Conservation (phyloP, 2,888 invertebrate species). For the Melieria omissa region DNA sequence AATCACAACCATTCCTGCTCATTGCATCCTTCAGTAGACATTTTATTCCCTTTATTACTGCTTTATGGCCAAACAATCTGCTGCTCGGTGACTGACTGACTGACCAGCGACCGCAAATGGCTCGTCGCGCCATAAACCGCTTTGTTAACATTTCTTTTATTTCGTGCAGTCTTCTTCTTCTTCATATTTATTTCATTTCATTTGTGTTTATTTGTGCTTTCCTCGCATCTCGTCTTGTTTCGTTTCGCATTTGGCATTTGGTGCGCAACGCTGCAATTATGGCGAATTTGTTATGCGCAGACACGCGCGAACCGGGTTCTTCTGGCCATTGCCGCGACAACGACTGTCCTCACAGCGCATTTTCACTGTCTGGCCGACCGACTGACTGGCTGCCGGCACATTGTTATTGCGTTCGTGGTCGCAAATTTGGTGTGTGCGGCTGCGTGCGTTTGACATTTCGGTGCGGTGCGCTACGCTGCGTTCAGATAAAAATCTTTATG, state of each 20-base stretch:
- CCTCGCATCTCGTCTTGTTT: constrained; percentile 12
- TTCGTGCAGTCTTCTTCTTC: constrained; percentile 9
- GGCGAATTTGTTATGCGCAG: constrained; percentile 34
- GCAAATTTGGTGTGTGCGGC: background rate
- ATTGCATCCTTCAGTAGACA: too few relatives aligned
- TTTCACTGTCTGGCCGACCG: background rate
- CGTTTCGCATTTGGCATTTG: constrained; percentile 15
- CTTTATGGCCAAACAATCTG: too few relatives aligned
- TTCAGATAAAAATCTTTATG: constrained; percentile 40
- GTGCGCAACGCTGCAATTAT: constrained; percentile 17
- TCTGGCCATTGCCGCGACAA: constrained; percentile 11
- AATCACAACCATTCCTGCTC: too few relatives aligned
- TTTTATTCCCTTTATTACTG: too few relatives aligned
- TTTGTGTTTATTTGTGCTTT: constrained; percentile 18
- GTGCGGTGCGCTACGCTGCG: background rate
- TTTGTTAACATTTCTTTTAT: constrained; percentile 29
- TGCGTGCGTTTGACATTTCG: constrained; percentile 5
- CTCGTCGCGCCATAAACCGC: constrained; percentile 23
- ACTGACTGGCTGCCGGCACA: background rate
- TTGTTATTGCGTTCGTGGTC: background rate
- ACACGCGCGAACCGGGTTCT: constrained; percentile 39
- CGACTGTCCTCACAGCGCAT: too few relatives aligned
- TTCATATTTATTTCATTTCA: background rate
- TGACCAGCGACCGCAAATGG: constrained; percentile 17
- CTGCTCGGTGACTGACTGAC: too few relatives aligned